A percentile compares a stretch with the other conserved stretches of the same genome.
These are phyloP conservation scores for Heterodera carotae DNA, from an alignment of 1,140 invertebrate species.

Conservation along the genomic window DNA sequence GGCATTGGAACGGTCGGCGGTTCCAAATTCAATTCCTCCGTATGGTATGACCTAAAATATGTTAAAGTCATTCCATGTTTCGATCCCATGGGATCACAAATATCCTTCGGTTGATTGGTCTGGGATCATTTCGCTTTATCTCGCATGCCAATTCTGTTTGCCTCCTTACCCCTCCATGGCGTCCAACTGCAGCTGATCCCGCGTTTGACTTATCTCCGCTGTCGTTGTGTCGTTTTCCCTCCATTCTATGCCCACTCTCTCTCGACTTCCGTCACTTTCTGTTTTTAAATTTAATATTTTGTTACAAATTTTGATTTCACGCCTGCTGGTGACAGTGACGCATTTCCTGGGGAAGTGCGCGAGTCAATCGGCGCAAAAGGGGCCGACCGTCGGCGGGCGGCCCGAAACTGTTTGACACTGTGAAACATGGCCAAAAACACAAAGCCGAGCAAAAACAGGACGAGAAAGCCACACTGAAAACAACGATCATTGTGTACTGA, in stretches of 20 bases:
- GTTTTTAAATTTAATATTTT: neutral
- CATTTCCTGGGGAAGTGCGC: neutral
- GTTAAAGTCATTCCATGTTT: too few relatives aligned
- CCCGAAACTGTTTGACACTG: conserved; percentile 9
- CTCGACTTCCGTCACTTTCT: conserved; percentile 10
- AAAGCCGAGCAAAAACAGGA: conserved; percentile 16
- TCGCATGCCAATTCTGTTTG: neutral
- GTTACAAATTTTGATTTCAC: neutral
- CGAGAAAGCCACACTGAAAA: conserved; percentile 11
- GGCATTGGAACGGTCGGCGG: neutral
- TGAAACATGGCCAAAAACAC: conserved; percentile 10
- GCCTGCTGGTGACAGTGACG: neutral
- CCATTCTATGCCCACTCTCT: conserved; percentile 12
- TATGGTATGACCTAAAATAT: neutral
- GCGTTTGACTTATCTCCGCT: neutral
- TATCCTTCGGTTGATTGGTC: too few relatives aligned
- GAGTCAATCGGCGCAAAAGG: conserved; percentile 10
- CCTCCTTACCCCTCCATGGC: neutral
- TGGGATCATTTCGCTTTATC: too few relatives aligned
- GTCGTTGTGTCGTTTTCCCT: neutral
- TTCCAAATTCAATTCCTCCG: neutral
- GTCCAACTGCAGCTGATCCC: neutral
- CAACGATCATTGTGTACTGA: neutral
- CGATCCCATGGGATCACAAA: too few relatives aligned
- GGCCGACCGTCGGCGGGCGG: neutral